Evolutionary conservation across 2,888 invertebrate genomes (phyloP).

Genomic region (Polydrusus tereticollis): DNA sequence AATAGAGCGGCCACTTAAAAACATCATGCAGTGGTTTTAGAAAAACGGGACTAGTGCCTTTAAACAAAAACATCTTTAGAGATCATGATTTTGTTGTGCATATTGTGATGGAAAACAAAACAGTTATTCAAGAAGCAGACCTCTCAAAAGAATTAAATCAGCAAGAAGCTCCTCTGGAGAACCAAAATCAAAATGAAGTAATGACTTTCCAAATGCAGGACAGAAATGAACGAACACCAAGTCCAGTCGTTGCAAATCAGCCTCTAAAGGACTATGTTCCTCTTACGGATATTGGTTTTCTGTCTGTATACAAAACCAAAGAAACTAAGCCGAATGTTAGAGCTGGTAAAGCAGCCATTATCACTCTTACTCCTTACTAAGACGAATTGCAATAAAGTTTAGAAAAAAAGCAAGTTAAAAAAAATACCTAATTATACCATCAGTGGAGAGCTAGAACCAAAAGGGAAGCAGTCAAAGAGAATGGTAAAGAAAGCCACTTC

Average conservation of each 20-base stretch:
- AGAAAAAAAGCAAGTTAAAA: background rate
- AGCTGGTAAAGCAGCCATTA: constrained; percentile 22
- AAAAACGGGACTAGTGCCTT: too few species aligned
- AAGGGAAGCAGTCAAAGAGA: constrained; percentile 12
- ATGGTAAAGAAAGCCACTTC: constrained; percentile 16
- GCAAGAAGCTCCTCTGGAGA: constrained; percentile 25
- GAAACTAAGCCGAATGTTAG: constrained; percentile 26
- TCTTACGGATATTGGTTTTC: constrained; percentile 12
- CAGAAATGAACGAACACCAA: constrained; percentile 32
- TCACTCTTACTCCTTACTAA: constrained; percentile 26
- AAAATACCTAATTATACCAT: constrained; percentile 20
- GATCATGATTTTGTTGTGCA: too few species aligned
- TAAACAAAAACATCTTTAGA: too few species aligned
- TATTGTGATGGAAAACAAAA: too few species aligned
- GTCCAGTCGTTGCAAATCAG: constrained; percentile 14
- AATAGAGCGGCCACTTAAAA: too few species aligned
- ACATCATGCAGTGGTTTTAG: too few species aligned
- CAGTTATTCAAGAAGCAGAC: too few species aligned
- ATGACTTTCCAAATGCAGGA: constrained; percentile 14
- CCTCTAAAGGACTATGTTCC: constrained; percentile 14
- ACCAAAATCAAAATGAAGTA: constrained; percentile 28
- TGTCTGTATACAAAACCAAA: constrained; percentile 15
- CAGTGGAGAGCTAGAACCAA: constrained; percentile 23
- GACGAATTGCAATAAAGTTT: background rate
- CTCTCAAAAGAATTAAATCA: too few species aligned